These are phyloP conservation scores for Poecilus cupreus DNA, from an alignment of 2,888 invertebrate species.

Conservation along the genomic window DNA sequence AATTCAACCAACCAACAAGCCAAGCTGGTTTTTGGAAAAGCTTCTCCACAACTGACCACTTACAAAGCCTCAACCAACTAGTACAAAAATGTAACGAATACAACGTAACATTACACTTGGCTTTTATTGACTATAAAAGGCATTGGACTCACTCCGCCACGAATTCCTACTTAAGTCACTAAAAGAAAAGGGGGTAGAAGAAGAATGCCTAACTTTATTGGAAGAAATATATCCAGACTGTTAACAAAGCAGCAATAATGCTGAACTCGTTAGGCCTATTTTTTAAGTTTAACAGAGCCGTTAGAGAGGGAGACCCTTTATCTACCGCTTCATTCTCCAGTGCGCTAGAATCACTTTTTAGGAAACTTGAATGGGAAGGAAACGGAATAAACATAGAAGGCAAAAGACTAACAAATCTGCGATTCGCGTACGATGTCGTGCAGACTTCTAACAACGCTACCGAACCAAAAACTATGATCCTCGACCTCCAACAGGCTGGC, in stretches of 20 bases:
- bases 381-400: constrained; percentile 60
- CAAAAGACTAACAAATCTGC: constrained; percentile 34
- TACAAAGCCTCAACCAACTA: constrained; percentile 44
- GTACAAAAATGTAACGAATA: constrained; percentile 46
- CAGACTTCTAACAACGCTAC: neutral
- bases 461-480: neutral
- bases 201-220: no score
- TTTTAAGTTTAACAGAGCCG: no score
- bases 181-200: neutral
- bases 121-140: constrained; percentile 42
- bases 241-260: no score
- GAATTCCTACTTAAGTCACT: constrained; percentile 4
- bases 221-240: no score
- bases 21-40: constrained; percentile 63
- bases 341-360: neutral
- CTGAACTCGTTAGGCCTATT: no score
- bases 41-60: constrained; percentile 60
- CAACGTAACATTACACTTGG: neutral
- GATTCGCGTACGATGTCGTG: constrained; percentile 59
- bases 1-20: constrained; percentile 62
- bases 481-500: no score
- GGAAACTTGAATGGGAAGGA: constrained; percentile 58
- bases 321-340: no score
- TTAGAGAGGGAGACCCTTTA: no score
- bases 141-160: constrained; percentile 24